A percentile compares a stretch with the other conserved stretches of the same genome.
phyloP scores from a whole-genome alignment of 2,113 vertebrate species.

The Upupa epops region DNA sequence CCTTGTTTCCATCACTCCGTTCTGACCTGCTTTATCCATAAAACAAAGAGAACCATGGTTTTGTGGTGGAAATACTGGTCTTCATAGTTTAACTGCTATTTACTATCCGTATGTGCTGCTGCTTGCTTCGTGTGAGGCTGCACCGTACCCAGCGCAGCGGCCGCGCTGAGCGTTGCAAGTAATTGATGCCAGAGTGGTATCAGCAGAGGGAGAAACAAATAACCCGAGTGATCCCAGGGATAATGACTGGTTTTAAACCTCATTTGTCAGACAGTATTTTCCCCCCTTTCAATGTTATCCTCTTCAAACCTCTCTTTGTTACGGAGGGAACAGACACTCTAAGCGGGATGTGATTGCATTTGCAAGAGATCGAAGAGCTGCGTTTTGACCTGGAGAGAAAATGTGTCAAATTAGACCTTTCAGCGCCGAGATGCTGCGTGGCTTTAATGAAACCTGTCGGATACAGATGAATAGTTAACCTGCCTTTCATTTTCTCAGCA shows the following conservation, averaged over 20 bases:
- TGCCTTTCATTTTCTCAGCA: background rate
- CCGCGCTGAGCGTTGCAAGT: background rate
- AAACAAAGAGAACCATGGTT: background rate
- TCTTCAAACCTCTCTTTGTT: background rate
- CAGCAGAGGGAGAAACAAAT: background rate
- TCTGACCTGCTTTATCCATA: background rate
- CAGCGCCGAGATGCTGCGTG: background rate
- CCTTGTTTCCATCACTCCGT: background rate
- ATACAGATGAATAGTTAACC: background rate
- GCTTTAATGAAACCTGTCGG: constrained; percentile 17
- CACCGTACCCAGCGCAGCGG: no score
- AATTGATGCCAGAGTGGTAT: background rate
- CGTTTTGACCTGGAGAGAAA: background rate
- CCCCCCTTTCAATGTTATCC: background rate
- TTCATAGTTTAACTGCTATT: background rate
- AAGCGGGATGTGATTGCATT: background rate
- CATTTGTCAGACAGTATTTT: background rate
- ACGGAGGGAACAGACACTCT: background rate
- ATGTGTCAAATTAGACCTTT: constrained; percentile 26
- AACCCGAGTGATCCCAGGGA: background rate
- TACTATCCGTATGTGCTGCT: background rate
- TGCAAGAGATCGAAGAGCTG: background rate
- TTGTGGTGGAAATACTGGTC: background rate
- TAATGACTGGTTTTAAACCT: background rate
- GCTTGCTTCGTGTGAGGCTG: background rate